Conservation (phyloP, 2,113 vertebrate genomes). For the Marmota monax region DNA sequence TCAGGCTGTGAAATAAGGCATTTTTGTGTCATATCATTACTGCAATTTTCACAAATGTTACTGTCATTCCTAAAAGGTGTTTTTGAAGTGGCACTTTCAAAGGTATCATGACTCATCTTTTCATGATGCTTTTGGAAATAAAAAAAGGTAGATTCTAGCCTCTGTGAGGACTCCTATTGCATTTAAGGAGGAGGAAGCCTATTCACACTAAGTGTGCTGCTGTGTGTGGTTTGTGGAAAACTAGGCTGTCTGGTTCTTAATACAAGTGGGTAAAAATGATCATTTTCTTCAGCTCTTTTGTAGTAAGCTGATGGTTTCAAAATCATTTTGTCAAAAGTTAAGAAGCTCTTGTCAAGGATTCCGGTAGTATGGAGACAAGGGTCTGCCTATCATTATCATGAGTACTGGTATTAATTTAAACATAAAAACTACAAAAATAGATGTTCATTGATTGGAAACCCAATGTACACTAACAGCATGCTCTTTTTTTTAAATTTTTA, state of each 20-base stretch:
- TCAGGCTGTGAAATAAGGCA: not conserved
- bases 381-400: not conserved
- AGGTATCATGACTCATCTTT: not conserved
- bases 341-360: not conserved
- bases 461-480: not conserved
- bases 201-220: not conserved
- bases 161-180: not conserved
- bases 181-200: not conserved
- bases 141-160: not conserved
- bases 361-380: not conserved
- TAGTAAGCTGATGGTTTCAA: not conserved
- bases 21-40: not conserved
- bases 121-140: constrained; percentile 8
- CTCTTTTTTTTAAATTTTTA: too few relatives aligned
- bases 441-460: not conserved
- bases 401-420: not conserved
- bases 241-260: not conserved
- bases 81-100: not conserved
- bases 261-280: not conserved
- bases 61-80: not conserved
- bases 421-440: not conserved
- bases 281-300: not conserved
- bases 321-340: constrained; percentile 16
- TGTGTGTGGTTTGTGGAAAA: not conserved
- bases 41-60: not conserved